Conservation (phyloP, 2,797 vertebrate species). For the Myiotriccus ornatus region DNA sequence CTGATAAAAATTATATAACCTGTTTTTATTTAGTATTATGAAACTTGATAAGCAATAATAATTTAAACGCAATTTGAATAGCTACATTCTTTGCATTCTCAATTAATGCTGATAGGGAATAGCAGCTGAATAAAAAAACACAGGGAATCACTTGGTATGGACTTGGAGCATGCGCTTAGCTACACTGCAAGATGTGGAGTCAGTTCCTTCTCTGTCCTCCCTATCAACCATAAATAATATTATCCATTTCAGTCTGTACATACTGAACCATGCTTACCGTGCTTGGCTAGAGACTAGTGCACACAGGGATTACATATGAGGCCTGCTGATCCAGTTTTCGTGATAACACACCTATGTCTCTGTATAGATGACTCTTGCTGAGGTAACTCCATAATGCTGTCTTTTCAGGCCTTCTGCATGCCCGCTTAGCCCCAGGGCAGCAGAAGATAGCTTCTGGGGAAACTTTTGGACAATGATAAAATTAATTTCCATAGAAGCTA, state of each 20-base stretch:
- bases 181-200: neutral
- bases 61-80: neutral
- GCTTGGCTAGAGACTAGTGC: neutral
- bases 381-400: neutral
- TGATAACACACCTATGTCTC: accelerated
- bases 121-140: neutral
- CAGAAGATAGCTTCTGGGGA: neutral
- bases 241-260: neutral
- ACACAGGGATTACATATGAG: accelerated
- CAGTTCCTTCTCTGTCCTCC: neutral
- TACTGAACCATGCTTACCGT: neutral
- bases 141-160: accelerated
- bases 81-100: neutral
- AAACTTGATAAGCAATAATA: neutral
- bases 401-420: neutral
- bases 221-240: neutral
- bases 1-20: neutral
- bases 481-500: neutral
- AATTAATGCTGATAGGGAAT: neutral
- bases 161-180: neutral
- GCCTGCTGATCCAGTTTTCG: neutral
- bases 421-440: neutral
- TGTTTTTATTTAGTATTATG: neutral
- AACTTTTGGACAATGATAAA: neutral
- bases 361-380: neutral